Evolutionary conservation across 92 coral and sea anemone species (phyloP).

Genomic region (Porites evermanni): DNA sequence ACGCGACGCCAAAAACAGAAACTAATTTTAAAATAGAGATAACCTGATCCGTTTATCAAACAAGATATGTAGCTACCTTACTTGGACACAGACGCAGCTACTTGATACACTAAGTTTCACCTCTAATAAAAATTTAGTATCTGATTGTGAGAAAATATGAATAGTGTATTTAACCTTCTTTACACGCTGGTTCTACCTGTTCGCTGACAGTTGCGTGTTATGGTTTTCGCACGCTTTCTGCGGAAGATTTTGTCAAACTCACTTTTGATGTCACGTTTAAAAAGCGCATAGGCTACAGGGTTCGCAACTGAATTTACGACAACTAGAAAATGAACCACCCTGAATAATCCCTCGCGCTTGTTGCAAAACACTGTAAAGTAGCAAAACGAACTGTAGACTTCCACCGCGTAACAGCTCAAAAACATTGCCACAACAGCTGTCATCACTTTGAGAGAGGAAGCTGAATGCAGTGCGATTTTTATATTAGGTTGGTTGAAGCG

Average conservation of each 20-base stretch:
- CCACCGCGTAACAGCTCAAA: slow-evolving; percentile 32
- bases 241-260: slow-evolving; percentile 13
- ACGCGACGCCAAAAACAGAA: no score
- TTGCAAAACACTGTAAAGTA: slow-evolving; percentile 18
- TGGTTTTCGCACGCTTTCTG: neutral
- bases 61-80: neutral
- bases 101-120: neutral
- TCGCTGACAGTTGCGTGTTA: neutral
- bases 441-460: slow-evolving; percentile 12
- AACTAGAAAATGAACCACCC: slow-evolving; percentile 1
- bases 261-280: slow-evolving; percentile 36
- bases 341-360: neutral
- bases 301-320: slow-evolving; percentile 35
- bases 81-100: neutral
- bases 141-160: no score
- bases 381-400: slow-evolving; percentile 42
- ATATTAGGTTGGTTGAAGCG: neutral
- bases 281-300: slow-evolving; percentile 30
- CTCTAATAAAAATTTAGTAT: neutral
- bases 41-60: no score
- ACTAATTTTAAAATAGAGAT: no score
- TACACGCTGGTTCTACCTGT: slow-evolving; percentile 10
- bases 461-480: neutral
- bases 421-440: slow-evolving; percentile 29
- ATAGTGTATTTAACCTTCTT: neutral